Conservation (phyloP, 2,113 vertebrate species). For the Sterrhoptilus dennistouni region DNA sequence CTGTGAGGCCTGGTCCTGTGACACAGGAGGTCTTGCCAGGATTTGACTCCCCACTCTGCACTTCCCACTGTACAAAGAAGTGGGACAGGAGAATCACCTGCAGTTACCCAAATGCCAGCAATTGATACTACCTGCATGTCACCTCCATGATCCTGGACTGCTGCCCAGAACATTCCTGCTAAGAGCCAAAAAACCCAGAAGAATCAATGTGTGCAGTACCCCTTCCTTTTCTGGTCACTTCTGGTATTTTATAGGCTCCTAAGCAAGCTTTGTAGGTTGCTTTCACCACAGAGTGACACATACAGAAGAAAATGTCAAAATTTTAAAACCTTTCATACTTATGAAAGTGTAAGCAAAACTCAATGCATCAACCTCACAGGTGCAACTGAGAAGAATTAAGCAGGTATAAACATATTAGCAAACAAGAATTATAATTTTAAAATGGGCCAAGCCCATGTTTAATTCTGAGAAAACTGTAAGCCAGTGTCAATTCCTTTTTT, state of each 20-base stretch:
- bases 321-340: not conserved
- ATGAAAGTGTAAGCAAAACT: not conserved
- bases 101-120: not conserved
- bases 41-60: not conserved
- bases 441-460: not conserved
- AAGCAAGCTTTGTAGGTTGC: not conserved
- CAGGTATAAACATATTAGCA: not conserved
- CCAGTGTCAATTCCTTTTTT: not conserved
- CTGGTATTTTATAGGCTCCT: not conserved
- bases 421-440: not conserved
- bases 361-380: not conserved
- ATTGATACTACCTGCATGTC: not conserved
- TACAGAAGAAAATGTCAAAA: not conserved
- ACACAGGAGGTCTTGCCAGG: not conserved
- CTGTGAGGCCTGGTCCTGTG: not conserved
- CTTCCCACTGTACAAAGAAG: not conserved
- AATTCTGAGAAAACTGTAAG: not conserved
- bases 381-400: not conserved
- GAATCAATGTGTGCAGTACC: not conserved
- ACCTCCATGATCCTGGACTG: not conserved
- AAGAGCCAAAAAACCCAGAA: not conserved
- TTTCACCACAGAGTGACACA: not conserved
- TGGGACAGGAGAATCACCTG: not conserved
- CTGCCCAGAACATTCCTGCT: not conserved
- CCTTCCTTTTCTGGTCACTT: not conserved